These are phyloP conservation scores for Thecophora atra DNA, from an alignment of 2,888 invertebrate species.

Conservation along the genomic window DNA sequence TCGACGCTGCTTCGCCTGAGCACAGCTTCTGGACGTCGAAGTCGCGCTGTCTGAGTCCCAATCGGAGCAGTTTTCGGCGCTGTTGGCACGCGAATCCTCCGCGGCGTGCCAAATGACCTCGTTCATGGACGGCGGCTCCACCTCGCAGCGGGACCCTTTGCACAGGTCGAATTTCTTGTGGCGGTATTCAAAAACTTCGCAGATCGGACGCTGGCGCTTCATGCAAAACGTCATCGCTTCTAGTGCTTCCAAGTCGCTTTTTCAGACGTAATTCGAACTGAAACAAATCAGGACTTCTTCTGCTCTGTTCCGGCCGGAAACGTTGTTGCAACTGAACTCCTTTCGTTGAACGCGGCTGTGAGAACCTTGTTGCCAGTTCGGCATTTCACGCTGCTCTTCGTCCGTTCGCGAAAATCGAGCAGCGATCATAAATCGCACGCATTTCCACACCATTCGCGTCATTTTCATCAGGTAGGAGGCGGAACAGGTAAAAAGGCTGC, in stretches of 20 bases:
- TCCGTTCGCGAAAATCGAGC: too few relatives aligned
- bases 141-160: constrained; percentile 35
- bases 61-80: background rate
- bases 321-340: constrained; percentile 17
- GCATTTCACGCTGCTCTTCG: too few relatives aligned
- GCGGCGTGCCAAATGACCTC: background rate
- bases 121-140: constrained; percentile 4
- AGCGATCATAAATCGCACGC: too few relatives aligned
- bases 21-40: too few relatives aligned
- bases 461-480: too few relatives aligned
- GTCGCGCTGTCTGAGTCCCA: background rate
- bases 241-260: too few relatives aligned
- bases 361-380: too few relatives aligned
- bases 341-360: constrained; percentile 10
- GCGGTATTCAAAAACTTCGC: constrained; percentile 46
- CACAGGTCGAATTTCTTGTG: constrained; percentile 56
- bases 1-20: too few relatives aligned
- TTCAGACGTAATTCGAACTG: background rate
- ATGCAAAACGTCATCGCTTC: background rate
- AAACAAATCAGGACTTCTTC: background rate
- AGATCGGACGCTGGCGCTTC: background rate
- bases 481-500: too few relatives aligned
- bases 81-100: background rate
- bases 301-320: constrained; percentile 10
- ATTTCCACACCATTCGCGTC: too few relatives aligned